Conservation (phyloP, 2,797 vertebrate species). For the Falco cherrug region DNA sequence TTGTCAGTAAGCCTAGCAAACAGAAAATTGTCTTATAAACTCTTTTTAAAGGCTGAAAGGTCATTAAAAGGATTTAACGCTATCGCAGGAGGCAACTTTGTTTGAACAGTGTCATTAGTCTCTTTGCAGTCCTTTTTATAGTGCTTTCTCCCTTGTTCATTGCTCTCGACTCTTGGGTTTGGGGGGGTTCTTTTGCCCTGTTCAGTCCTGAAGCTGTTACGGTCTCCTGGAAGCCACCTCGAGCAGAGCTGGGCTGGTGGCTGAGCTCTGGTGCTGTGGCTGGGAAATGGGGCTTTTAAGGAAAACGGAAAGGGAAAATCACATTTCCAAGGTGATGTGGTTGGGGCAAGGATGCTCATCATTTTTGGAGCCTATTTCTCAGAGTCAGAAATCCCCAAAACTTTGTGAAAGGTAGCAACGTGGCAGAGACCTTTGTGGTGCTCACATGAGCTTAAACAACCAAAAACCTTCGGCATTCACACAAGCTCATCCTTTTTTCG, state of each 20-base stretch:
- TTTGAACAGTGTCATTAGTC: conserved; percentile 13
- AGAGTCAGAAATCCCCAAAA: not conserved
- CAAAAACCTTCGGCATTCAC: not conserved
- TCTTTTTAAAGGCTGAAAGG: conserved; percentile 3
- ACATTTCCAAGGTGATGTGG: not conserved
- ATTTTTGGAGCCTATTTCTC: not conserved
- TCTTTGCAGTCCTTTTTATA: not conserved
- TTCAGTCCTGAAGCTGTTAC: not conserved
- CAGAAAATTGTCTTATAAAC: conserved; percentile 25
- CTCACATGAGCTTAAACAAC: not conserved
- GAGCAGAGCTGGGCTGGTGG: not conserved
- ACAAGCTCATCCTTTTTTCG: not conserved
- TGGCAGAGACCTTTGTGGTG: not conserved
- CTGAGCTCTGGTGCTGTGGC: not conserved
- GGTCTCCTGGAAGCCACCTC: not conserved
- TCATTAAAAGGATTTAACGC: not conserved
- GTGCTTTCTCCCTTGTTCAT: not conserved
- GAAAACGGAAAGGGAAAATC: not conserved
- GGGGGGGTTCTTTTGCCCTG: not conserved
- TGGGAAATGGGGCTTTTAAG: not conserved
- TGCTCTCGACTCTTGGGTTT: not conserved
- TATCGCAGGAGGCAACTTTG: not conserved
- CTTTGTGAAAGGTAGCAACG: accelerated
- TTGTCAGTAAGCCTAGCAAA: not conserved
- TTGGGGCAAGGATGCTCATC: not conserved